Evolutionary conservation across 2,113 vertebrate species (phyloP).

Genomic region (Caranx ignobilis): DNA sequence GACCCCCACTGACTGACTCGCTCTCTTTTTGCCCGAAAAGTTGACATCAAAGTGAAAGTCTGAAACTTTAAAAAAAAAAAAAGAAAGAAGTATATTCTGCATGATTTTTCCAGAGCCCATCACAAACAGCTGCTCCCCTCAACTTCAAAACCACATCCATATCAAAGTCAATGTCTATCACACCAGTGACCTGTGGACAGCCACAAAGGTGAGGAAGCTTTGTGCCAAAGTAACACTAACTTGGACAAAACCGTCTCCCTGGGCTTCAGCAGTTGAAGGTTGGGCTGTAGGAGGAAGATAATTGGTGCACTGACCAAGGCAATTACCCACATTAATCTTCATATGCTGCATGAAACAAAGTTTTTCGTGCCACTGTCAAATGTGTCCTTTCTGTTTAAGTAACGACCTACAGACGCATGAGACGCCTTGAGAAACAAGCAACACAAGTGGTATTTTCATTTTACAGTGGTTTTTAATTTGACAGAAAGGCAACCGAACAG

Average conservation of each 20-base stretch:
- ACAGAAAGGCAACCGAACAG: neutral
- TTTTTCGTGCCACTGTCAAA: neutral
- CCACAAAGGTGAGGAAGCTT: neutral
- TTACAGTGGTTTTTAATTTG: neutral
- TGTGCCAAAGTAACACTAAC: neutral
- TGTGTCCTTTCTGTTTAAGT: neutral
- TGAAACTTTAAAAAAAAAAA: no score
- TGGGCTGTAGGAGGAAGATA: neutral
- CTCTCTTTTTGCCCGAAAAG: no score
- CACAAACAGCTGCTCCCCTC: constrained; percentile 8
- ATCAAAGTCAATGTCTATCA: constrained; percentile 3
- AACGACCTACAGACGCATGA: neutral
- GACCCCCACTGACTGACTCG: no score
- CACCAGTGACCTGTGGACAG: neutral
- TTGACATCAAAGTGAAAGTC: no score
- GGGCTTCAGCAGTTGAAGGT: neutral
- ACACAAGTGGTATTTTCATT: constrained; percentile 1
- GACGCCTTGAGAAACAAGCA: neutral
- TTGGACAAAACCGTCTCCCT: neutral
- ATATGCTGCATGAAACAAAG: neutral
- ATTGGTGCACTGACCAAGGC: neutral
- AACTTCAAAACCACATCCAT: neutral
- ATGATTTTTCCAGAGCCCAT: neutral
- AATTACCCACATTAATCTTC: neutral
- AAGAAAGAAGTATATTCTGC: neutral